Conservation (phyloP, 2,113 vertebrate genomes). For the Semnopithecus entellus region DNA sequence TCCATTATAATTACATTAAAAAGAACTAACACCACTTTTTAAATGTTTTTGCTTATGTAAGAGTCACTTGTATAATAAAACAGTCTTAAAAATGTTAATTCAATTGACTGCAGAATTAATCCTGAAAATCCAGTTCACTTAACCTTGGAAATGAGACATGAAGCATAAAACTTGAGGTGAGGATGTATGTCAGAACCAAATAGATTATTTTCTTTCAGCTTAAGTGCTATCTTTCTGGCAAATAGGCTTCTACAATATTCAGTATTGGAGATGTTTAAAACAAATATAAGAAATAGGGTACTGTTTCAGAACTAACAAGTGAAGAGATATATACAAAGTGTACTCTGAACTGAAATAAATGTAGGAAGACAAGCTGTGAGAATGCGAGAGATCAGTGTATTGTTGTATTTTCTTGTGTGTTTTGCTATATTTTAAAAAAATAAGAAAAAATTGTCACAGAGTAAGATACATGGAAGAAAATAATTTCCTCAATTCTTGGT, state of each 20-base stretch:
- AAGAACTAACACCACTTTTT: not conserved
- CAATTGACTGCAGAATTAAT: not conserved
- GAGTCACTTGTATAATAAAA: not conserved
- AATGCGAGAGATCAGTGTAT: not conserved
- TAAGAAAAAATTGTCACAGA: not conserved
- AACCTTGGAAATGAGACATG: not conserved
- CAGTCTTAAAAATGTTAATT: not conserved
- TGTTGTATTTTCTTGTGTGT: not conserved
- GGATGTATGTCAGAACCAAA: not conserved
- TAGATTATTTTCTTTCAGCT: not conserved
- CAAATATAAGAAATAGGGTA: not conserved
- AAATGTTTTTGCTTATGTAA: not conserved
- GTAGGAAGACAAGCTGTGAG: not conserved
- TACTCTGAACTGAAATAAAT: not conserved
- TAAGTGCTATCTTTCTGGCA: not conserved
- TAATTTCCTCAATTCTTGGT: not conserved
- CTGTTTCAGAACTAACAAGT: not conserved
- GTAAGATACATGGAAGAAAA: not conserved
- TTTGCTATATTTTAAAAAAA: not conserved
- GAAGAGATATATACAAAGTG: not conserved
- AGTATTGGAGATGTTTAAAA: not conserved
- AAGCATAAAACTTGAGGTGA: not conserved
- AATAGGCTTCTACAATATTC: not conserved
- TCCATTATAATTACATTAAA: not conserved
- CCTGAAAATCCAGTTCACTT: not conserved